Percentiles rank a stretch among this genome's conserved stretches.
Evolutionary conservation across 53 echinoderm and acorn worm genomes (phyloP).

Genomic region (Arbacia lixula): DNA sequence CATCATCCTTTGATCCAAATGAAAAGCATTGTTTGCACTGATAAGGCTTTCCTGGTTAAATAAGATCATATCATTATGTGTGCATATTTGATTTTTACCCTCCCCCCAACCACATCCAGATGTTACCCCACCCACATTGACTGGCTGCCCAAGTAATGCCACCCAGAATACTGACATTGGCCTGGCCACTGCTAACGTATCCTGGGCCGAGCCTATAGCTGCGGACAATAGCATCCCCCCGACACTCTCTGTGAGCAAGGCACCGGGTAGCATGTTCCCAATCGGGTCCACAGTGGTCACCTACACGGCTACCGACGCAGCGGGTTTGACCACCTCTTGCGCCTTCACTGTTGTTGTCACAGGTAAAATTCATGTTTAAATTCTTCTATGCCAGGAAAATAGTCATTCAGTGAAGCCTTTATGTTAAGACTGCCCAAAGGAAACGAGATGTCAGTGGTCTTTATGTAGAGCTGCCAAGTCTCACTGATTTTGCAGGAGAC

Average conservation of each 20-base stretch:
- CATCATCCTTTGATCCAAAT: too few relatives aligned
- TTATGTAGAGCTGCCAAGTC: too few relatives aligned
- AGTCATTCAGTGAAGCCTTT: too few relatives aligned
- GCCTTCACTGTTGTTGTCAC: slow-evolving; percentile 58
- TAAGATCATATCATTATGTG: too few relatives aligned
- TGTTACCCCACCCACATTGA: slow-evolving; percentile 10
- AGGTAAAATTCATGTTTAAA: slow-evolving; percentile 28
- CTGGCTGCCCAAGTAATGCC: slow-evolving; percentile 8
- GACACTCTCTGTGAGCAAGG: neutral
- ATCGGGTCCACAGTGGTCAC: slow-evolving; percentile 59
- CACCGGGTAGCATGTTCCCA: slow-evolving; percentile 44
- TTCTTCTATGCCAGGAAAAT: too few relatives aligned
- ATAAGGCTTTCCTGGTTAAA: too few relatives aligned
- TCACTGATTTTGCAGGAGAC: too few relatives aligned
- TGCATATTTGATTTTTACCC: too few relatives aligned
- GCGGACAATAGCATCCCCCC: slow-evolving; percentile 52
- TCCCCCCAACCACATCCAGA: neutral
- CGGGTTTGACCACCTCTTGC: slow-evolving; percentile 44
- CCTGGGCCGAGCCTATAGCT: slow-evolving; percentile 21
- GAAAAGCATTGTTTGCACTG: too few relatives aligned
- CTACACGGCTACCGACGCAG: slow-evolving; percentile 63
- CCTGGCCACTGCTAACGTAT: slow-evolving; percentile 12
- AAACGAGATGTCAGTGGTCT: too few relatives aligned
- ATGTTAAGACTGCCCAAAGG: too few relatives aligned
- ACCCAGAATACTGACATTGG: slow-evolving; percentile 2